Evolutionary conservation across 2,797 vertebrate genomes (phyloP).

Genomic region (Semotilus atromaculatus): DNA sequence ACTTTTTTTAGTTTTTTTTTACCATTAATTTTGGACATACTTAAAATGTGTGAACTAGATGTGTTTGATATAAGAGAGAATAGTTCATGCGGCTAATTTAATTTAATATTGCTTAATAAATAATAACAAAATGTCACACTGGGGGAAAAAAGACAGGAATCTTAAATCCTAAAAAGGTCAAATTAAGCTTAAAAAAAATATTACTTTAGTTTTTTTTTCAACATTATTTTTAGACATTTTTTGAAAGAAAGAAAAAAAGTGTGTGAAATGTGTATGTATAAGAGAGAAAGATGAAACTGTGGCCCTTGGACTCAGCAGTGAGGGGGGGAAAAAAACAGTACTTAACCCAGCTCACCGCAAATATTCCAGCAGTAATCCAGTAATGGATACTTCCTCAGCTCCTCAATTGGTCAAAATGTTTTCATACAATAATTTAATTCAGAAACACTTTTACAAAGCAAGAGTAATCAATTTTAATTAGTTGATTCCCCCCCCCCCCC

Average conservation of each 20-base stretch:
- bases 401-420: constrained; percentile 88
- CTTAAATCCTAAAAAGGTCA: not conserved
- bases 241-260: not conserved
- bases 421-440: constrained; percentile 91
- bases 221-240: not conserved
- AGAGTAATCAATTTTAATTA: constrained; percentile 91
- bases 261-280: not conserved
- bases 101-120: not conserved
- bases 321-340: constrained; percentile 60
- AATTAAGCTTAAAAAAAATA: not conserved
- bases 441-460: constrained; percentile 90
- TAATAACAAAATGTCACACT: not conserved
- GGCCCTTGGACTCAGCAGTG: constrained; percentile 72
- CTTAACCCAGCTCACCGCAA: constrained; percentile 78
- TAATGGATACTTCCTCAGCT: constrained; percentile 89
- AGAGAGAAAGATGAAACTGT: constrained; percentile 78
- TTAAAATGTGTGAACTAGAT: not conserved
- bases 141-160: not conserved
- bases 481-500: constrained; percentile 85
- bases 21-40: not conserved
- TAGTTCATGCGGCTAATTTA: not conserved
- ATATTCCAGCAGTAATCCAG: constrained; percentile 85
- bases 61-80: not conserved
- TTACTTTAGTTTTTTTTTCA: not conserved
- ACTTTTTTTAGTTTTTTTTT: not conserved